A percentile compares a stretch with the other conserved stretches of the same genome.
Evolutionary conservation across 2,888 invertebrate genomes (phyloP).

Genomic region (Hirudinaria manillensis): DNA sequence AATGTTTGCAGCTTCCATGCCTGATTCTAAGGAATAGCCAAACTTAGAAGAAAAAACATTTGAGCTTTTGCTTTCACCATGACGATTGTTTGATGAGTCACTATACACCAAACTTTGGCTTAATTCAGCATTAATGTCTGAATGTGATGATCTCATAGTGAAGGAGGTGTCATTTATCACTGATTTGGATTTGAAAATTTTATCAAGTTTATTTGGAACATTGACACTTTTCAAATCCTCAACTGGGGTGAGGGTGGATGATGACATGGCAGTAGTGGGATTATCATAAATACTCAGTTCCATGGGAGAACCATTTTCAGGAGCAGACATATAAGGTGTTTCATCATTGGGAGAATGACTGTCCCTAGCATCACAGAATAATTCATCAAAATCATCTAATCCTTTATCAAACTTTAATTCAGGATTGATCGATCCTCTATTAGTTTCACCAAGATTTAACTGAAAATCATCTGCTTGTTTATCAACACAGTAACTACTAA

Average conservation of each 20-base stretch:
- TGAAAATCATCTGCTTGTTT: background rate
- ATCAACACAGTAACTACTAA: background rate
- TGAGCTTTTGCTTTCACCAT: background rate
- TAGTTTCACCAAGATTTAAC: background rate
- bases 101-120: no score
- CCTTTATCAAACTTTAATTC: background rate
- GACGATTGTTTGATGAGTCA: background rate
- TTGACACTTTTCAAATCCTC: slow-evolving; percentile 5
- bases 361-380: slow-evolving; percentile 20
- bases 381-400: background rate
- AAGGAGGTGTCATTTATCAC: slow-evolving; percentile 10
- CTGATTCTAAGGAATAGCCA: slow-evolving; percentile 27
- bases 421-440: background rate
- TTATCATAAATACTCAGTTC: slow-evolving; percentile 17
- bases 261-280: slow-evolving; percentile 14
- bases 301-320: slow-evolving; percentile 25
- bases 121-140: background rate
- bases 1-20: slow-evolving; percentile 24
- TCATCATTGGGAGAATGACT: slow-evolving; percentile 21
- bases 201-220: background rate
- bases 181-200: background rate
- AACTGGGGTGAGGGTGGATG: slow-evolving; percentile 17
- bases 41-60: slow-evolving; percentile 21
- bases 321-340: slow-evolving; percentile 23
- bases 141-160: slow-evolving; percentile 9